Conservation (phyloP, 2,113 vertebrate species). For the Chrysochloris asiatica region DNA sequence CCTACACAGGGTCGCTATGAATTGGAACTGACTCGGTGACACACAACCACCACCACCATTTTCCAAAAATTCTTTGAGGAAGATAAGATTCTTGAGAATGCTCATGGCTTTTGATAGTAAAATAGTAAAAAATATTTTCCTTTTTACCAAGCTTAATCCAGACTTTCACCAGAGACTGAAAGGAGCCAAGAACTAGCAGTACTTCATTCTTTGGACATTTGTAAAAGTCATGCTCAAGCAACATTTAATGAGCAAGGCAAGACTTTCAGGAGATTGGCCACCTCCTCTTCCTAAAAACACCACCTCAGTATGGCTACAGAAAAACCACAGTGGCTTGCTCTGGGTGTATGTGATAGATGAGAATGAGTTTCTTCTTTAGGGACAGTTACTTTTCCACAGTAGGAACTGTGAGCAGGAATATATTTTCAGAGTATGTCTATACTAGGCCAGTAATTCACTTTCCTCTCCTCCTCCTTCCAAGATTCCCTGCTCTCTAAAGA, state of each 20-base stretch:
- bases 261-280: background rate
- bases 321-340: background rate
- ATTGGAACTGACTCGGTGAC: too few relatives aligned
- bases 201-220: background rate
- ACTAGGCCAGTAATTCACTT: background rate
- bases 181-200: background rate
- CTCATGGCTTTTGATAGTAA: background rate
- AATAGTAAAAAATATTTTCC: background rate
- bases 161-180: background rate
- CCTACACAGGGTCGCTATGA: too few relatives aligned
- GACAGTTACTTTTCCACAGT: background rate
- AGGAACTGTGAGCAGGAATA: background rate
- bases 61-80: background rate
- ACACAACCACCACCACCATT: too few relatives aligned
- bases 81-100: background rate
- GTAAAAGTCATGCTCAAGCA: background rate
- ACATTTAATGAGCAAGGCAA: background rate
- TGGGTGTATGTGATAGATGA: background rate
- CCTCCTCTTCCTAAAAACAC: background rate
- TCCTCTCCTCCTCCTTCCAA: background rate
- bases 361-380: background rate
- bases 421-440: background rate
- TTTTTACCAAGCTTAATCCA: background rate
- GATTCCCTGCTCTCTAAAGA: slow-evolving; percentile 44
- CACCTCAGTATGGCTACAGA: background rate